Base-by-base conservation (phyloP, 2,797 vertebrate genomes). In the Enoplosus armatus region DNA sequence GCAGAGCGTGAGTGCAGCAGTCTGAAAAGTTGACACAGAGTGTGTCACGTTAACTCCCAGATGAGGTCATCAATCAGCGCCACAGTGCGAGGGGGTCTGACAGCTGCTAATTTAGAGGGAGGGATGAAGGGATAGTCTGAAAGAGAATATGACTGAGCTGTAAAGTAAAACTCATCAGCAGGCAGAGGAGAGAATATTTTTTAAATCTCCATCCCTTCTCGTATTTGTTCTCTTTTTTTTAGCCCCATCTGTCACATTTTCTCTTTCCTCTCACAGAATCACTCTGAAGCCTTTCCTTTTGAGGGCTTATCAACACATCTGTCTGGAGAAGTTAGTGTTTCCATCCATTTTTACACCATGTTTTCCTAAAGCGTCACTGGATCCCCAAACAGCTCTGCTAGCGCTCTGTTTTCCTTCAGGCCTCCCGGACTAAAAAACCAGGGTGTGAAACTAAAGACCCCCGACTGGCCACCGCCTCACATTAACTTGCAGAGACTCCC, bases 11-110 rank as follows among this genome's bases (percentile, higher is more conserved):
- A 83, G 76, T 7, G 56, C 41, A 55, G 75, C 72, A 31, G 75
- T 67, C 67, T 71, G 74, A 85, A 79, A 86, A 85, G 70, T 70
- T 80, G 85, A 92, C 84, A 84, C 74, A 83, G 55, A 90, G 87
- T 90, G 92, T 93, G 91, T 94, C 90, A 84, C 50, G 86, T 93
- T 91, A 92, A 93, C 87, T 95, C 94, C 92, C 94, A 83, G 75
- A 93, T 93, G 93, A 93, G 86, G 87, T 93, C 90, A 95, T 95
- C 94, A 94, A 95, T 95, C 94, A 94, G 82, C 35, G 5, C 78
- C 45, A 35, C 55, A 35, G 75, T 29, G 60, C 24, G 39, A 75
- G 82, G 73, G 47, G 56, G 65, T 79, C 87, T 92, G 92, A 93
- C 94, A 95, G 91, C 83, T 81, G 80, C 77, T 90, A 80, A 86